These are phyloP conservation scores for Carlito syrichta DNA, from an alignment of 2,113 vertebrate species.

Conservation along the genomic window DNA sequence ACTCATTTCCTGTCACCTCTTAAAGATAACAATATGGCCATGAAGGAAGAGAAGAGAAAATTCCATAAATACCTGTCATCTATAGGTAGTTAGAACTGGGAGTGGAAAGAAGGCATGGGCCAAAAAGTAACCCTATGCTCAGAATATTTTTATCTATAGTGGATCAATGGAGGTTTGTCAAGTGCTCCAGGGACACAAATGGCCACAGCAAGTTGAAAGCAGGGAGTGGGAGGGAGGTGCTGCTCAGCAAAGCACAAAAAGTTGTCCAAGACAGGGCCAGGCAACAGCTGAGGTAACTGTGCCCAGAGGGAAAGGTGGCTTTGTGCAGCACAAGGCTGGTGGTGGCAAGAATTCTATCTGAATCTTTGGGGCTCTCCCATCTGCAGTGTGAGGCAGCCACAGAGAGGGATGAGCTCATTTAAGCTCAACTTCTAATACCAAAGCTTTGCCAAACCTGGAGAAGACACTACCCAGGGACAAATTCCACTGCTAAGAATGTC, in stretches of 20 bases:
- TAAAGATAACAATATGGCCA: not conserved
- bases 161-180: not conserved
- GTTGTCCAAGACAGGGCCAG: not conserved
- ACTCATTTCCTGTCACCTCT: not conserved
- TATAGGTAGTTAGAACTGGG: not conserved
- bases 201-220: not conserved
- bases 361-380: not conserved
- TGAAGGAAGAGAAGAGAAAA: not conserved
- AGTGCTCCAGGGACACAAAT: not conserved
- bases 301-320: not conserved
- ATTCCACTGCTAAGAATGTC: not conserved
- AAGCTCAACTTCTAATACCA: not conserved
- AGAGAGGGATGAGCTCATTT: not conserved
- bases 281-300: not conserved
- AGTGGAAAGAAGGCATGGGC: not conserved
- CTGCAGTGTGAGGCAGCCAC: rapidly evolving
- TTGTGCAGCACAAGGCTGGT: not conserved
- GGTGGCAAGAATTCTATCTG: not conserved
- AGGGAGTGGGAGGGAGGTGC: not conserved
- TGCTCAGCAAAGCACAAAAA: not conserved
- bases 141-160: constrained; percentile 18
- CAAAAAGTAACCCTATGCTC: not conserved
- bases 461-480: not conserved
- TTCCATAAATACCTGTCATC: not conserved
- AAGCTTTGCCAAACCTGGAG: not conserved